Base-by-base conservation (phyloP, 2,797 vertebrate species). In the Notolepis coatsorum region DNA sequence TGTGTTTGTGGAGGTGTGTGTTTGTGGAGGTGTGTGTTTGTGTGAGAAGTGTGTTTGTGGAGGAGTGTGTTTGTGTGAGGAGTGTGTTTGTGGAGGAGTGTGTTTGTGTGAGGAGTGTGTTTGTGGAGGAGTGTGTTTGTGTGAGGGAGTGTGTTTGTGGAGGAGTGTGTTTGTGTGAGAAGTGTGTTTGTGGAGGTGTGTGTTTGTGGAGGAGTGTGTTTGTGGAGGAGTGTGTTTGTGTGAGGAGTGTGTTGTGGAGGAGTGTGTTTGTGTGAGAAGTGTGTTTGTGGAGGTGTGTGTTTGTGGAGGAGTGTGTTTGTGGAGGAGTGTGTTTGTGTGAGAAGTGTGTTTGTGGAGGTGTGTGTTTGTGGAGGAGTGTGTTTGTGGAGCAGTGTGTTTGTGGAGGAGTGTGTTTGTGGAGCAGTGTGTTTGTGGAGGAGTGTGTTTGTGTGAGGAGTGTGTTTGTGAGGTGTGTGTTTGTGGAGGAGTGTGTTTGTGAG, bases 41-140 rank as follows among this genome's bases (percentile, higher is more conserved):
- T n/a, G n/a, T n/a, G n/a, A n/a, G n/a, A n/a, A n/a, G n/a, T n/a
- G n/a, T n/a, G n/a, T n/a, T n/a, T 70, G 60, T 63, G 43, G 58
- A n/a, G 57, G 60, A 77, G 68, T 74, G 72, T 71, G 53, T 84
- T 84, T 80, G 70, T 53, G 64, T n/a, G 59, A 79, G 83, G 39
- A 59, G 13, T 65, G 46, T 18, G 13, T 74, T 43, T 70, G 60
- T 63, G 43, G 58, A n/a, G 57, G 60, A 77, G 68, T 74, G 72
- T 71, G 53, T 84, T 84, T 80, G 70, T 53, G 64, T n/a, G 59
- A 79, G 83, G 39, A 59, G 13, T 65, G 46, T 18, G 13, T 74
- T 43, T 70, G 60, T 63, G 43, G 58, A n/a, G 57, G 60, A 77
- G 68, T 74, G 72, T 71, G 53, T 84, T 84, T 80, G 70, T 53